Evolutionary conservation across 2,113 vertebrate species (phyloP), one percentile per base, ranked within the genome.

Genomic region (rat (Rattus norvegicus)): DNA sequence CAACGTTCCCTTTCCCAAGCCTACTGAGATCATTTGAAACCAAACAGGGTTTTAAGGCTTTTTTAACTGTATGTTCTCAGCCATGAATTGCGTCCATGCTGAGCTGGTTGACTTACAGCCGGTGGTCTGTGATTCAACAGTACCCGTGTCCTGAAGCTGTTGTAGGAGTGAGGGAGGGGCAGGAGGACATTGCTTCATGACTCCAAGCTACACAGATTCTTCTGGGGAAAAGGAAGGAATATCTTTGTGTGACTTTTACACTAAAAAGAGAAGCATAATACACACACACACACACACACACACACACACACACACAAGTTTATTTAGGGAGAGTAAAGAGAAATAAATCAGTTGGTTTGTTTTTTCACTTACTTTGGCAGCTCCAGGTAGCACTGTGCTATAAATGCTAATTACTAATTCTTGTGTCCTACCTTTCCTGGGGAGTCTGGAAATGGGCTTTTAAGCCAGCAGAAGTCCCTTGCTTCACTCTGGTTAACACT

Each of bases 1-100:
- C 97, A 98, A 95, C 97, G 94, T 97, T 97, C 96, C 97, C 96
- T 98, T 98, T 98, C 98, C 96, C 95, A 94, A 98, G 97, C 97
- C 98, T 94, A 63, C 94, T 89, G 93, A 95, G 95, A 96, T 94
- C 90, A 95, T 97, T 95, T 93, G 30, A 93, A 96, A 93, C 91
- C 95, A 98, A 95, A 90, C 95, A 77, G 91, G 80, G 95, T 93
- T 89, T 97, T 93, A 97, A 94, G 93, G 84, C 97, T 97, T 95
- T 87, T 95, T 96, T 95, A 88, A 79, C 70, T 96, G 36, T 65
- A 96, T 95, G 96, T 97, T 96, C 95, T 89, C 91, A 96, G 88
- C 83, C 91, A 90, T 84, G 97, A 93, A 93, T 93, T 95, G 90
- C 90, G 77, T 96, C 93, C 92, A 84, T 86, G 11, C 17, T 1